phyloP scores from a whole-genome alignment of 2,797 vertebrate species.

The Lophius americanus region DNA sequence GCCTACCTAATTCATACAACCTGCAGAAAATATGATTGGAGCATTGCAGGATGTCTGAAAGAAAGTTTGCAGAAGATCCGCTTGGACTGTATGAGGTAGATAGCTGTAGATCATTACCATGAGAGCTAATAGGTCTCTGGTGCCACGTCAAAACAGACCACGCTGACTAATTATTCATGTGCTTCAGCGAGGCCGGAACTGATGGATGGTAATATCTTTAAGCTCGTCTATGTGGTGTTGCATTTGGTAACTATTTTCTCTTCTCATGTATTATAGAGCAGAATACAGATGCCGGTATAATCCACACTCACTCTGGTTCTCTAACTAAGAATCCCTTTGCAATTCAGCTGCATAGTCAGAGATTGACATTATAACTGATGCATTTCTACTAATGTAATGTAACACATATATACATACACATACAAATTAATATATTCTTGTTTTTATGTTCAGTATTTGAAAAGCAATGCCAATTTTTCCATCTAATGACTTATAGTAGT shows the following conservation, averaged over 20 bases:
- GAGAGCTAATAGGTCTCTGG: conserved; percentile 53
- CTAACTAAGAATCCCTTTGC: conserved; percentile 38
- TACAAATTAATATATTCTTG: background rate
- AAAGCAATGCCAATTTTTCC: too few species aligned
- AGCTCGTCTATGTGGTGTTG: conserved; percentile 38
- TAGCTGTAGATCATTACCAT: conserved; percentile 42
- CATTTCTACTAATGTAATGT: background rate
- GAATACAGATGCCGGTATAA: conserved; percentile 58
- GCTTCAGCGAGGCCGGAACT: conserved; percentile 46
- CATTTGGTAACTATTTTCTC: conserved; percentile 43
- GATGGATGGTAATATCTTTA: conserved; percentile 69
- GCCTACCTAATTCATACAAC: conserved; percentile 10
- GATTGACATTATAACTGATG: conserved; percentile 4
- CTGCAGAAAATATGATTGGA: conserved; percentile 23
- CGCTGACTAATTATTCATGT: conserved; percentile 64
- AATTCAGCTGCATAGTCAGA: conserved; percentile 38
- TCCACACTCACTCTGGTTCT: background rate
- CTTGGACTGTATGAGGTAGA: conserved; percentile 17
- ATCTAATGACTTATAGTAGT: too few species aligned
- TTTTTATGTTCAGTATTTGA: background rate
- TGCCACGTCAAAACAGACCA: conserved; percentile 55
- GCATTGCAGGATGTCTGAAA: conserved; percentile 14
- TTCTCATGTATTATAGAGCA: conserved; percentile 29
- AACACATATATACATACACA: too few species aligned
- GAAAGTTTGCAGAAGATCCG: conserved; percentile 30